These are phyloP conservation scores for Nasonia giraulti DNA, from an alignment of 1,140 invertebrate genomes.

Conservation along the genomic window DNA sequence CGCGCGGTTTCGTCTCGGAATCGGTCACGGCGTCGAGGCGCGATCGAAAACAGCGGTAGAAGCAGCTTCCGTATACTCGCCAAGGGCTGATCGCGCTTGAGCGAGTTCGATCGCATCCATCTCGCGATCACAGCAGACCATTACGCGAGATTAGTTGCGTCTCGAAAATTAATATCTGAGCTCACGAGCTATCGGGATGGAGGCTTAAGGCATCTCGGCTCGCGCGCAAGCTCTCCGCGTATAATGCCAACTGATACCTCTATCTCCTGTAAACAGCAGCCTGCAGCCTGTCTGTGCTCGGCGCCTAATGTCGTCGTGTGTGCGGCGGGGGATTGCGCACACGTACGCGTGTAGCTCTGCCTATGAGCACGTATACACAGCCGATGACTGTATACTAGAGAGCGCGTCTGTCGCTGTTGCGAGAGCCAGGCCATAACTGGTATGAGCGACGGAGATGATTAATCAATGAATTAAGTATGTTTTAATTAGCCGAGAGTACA, in stretches of 20 bases:
- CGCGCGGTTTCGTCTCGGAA: slow-evolving; percentile 37
- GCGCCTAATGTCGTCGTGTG: background rate
- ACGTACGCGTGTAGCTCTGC: background rate
- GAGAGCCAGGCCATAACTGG: background rate
- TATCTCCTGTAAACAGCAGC: slow-evolving; percentile 63
- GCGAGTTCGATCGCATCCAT: background rate
- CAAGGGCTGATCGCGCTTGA: slow-evolving; percentile 14
- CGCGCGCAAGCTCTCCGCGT: slow-evolving; percentile 50
- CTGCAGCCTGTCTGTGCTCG: background rate
- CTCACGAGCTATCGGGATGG: background rate
- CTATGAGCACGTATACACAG: background rate
- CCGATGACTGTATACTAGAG: background rate
- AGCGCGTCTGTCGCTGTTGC: no score
- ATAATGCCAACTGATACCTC: slow-evolving; percentile 61
- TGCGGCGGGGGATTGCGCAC: background rate
- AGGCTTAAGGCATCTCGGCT: background rate
- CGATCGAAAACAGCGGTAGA: background rate
- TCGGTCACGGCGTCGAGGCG: background rate
- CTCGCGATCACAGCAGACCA: slow-evolving; percentile 65
- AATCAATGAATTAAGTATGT: slow-evolving; percentile 32
- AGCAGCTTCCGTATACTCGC: background rate
- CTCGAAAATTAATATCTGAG: slow-evolving; percentile 68
- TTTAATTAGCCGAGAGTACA: slow-evolving; percentile 15
- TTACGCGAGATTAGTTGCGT: slow-evolving; percentile 68
- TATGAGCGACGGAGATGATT: slow-evolving; percentile 7